A percentile compares a stretch with the other conserved stretches of the same genome.
phyloP scores from a whole-genome alignment of 2,888 invertebrate genomes.

The Didymodactylos carnosus region DNA sequence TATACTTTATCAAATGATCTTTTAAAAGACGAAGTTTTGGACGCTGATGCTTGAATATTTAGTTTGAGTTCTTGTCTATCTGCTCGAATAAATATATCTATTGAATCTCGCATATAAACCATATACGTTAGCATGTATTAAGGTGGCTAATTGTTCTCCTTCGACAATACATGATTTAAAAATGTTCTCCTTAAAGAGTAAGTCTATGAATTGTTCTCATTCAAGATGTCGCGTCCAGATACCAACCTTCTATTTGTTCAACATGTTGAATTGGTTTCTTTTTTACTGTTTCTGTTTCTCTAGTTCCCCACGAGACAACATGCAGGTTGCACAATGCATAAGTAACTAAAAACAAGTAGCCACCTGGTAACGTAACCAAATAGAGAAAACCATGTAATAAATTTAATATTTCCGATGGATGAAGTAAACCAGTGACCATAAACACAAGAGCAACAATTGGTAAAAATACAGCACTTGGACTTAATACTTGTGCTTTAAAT shows the following conservation, averaged over 20 bases:
- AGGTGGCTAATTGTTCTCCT: neutral
- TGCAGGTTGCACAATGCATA: slow-evolving; percentile 28
- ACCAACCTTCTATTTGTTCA: neutral
- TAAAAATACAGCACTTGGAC: slow-evolving; percentile 72
- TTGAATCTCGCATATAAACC: too few relatives aligned
- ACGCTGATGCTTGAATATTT: too few relatives aligned
- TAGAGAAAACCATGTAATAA: slow-evolving; percentile 23
- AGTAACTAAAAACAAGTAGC: slow-evolving; percentile 28
- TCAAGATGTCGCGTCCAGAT: too few relatives aligned
- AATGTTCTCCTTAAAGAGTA: too few relatives aligned
- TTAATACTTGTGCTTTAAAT: slow-evolving; percentile 63
- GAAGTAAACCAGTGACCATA: slow-evolving; percentile 18
- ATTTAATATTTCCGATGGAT: slow-evolving; percentile 27
- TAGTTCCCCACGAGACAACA: slow-evolving; percentile 29
- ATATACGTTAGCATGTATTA: neutral
- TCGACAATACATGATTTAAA: neutral
- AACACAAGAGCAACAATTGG: neutral
- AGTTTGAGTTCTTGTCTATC: too few relatives aligned
- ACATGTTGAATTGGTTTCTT: neutral
- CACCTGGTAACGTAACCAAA: slow-evolving; percentile 26
- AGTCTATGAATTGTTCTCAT: too few relatives aligned
- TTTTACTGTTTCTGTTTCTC: slow-evolving; percentile 19
- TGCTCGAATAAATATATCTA: too few relatives aligned
- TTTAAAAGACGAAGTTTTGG: too few relatives aligned
- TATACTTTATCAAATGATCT: too few relatives aligned